A percentile compares a stretch with the other conserved stretches of the same genome.
These are phyloP conservation scores for Sisyra nigra DNA, from an alignment of 2,888 invertebrate genomes.

Conservation along the genomic window DNA sequence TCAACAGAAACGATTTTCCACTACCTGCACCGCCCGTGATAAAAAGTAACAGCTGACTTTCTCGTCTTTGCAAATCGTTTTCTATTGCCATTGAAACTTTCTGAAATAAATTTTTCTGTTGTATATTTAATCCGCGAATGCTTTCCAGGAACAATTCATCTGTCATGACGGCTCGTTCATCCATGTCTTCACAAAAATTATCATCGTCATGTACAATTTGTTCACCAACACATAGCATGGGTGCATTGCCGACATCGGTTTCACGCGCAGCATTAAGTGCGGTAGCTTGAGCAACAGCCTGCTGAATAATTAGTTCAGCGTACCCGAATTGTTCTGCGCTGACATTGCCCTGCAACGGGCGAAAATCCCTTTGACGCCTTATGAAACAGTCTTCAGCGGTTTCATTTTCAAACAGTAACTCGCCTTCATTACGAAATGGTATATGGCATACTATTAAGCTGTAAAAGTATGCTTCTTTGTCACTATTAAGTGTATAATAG, in stretches of 20 bases:
- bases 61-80: background rate
- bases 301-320: constrained; percentile 15
- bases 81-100: constrained; percentile 8
- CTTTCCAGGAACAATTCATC: constrained; percentile 10
- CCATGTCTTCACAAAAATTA: background rate
- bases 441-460: constrained; percentile 10
- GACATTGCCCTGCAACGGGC: constrained; percentile 13
- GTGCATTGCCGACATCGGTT: constrained; percentile 7
- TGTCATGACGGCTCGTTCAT: constrained; percentile 9
- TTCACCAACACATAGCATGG: constrained; percentile 2
- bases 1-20: constrained; percentile 15
- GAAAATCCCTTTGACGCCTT: constrained; percentile 8
- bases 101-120: constrained; percentile 10
- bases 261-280: constrained; percentile 10
- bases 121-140: constrained; percentile 10
- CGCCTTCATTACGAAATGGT: constrained; percentile 8
- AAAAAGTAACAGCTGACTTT: constrained; percentile 14
- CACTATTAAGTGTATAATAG: background rate
- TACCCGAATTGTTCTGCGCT: constrained; percentile 13
- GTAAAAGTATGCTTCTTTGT: constrained; percentile 8
- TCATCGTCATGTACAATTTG: constrained; percentile 7
- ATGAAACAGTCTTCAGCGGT: constrained; percentile 7
- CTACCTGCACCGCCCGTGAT: constrained; percentile 16
- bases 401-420: constrained; percentile 2
- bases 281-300: constrained; percentile 14